Conservation (phyloP, 92 coral and sea anemone species). For the Pocillopora meandrina region DNA sequence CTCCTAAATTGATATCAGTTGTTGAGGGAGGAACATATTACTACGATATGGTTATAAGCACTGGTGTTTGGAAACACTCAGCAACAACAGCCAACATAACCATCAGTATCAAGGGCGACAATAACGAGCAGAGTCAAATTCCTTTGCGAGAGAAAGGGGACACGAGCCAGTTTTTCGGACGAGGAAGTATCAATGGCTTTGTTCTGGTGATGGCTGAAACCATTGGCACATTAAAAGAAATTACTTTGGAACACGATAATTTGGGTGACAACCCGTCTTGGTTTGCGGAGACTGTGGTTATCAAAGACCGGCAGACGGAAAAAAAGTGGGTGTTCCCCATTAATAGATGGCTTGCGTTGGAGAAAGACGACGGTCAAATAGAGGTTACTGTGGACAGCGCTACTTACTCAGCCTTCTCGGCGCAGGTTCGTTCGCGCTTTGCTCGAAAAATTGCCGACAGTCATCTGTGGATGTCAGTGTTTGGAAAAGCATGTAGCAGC, state of each 20-base stretch:
- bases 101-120: constrained; percentile 28
- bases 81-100: constrained; percentile 40
- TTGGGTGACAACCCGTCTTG: constrained; percentile 60
- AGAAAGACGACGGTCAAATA: constrained; percentile 58
- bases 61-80: constrained; percentile 44
- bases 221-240: constrained; percentile 45
- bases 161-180: constrained; percentile 9
- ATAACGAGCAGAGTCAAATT: constrained; percentile 15
- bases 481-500: constrained; percentile 51
- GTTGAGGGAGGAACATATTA: constrained; percentile 27
- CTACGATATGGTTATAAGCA: constrained; percentile 39
- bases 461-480: constrained; percentile 70
- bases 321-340: constrained; percentile 54
- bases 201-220: constrained; percentile 18
- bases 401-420: constrained; percentile 34
- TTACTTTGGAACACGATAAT: constrained; percentile 67
- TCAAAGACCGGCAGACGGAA: constrained; percentile 42
- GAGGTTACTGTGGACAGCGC: constrained; percentile 38
- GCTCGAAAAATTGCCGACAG: constrained; percentile 60
- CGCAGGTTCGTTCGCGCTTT: constrained; percentile 47
- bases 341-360: constrained; percentile 67
- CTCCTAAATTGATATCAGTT: constrained; percentile 27
- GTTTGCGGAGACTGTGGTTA: constrained; percentile 55
- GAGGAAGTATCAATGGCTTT: constrained; percentile 57
- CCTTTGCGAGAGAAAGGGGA: constrained; percentile 7